phyloP scores from a whole-genome alignment of 2,113 vertebrate genomes.

The Oncorhynchus mykiss region DNA sequence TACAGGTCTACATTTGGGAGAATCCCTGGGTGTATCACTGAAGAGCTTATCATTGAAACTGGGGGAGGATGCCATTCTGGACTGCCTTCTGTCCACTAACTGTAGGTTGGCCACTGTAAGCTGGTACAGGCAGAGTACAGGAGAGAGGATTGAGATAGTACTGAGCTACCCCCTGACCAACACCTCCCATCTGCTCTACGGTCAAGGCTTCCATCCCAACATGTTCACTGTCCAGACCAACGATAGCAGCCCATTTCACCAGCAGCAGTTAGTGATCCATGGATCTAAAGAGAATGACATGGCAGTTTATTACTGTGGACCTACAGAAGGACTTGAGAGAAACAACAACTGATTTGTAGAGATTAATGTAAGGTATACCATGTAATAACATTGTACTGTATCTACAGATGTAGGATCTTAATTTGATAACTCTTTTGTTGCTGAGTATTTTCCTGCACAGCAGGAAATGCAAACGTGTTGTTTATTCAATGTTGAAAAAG shows the following conservation, averaged over 20 bases:
- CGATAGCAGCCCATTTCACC: not conserved
- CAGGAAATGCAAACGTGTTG: too few species aligned
- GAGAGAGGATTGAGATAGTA: conserved; percentile 29
- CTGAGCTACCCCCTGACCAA: conserved; percentile 39
- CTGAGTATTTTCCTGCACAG: too few species aligned
- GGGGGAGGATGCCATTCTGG: conserved; percentile 35
- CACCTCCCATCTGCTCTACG: conserved; percentile 30
- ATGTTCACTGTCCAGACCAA: conserved; percentile 27
- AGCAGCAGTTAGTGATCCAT: conserved; percentile 36
- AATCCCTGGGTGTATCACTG: conserved; percentile 19
- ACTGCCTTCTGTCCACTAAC: conserved; percentile 33
- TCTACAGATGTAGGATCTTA: too few species aligned
- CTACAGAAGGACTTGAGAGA: not conserved
- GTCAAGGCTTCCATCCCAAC: conserved; percentile 15
- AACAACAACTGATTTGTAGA: not conserved
- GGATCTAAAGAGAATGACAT: conserved; percentile 22
- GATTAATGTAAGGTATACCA: not conserved
- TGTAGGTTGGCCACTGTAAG: conserved; percentile 17
- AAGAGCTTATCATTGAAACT: conserved; percentile 14
- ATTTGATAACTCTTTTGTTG: too few species aligned
- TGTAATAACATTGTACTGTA: too few species aligned
- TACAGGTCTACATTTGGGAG: conserved; percentile 32
- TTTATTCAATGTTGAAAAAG: too few species aligned
- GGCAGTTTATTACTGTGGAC: conserved; percentile 49
- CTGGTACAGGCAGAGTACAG: conserved; percentile 48